Evolutionary conservation across 2,797 vertebrate species (phyloP), one percentile per base, ranked within the genome.

Genomic region (Chanos chanos): DNA sequence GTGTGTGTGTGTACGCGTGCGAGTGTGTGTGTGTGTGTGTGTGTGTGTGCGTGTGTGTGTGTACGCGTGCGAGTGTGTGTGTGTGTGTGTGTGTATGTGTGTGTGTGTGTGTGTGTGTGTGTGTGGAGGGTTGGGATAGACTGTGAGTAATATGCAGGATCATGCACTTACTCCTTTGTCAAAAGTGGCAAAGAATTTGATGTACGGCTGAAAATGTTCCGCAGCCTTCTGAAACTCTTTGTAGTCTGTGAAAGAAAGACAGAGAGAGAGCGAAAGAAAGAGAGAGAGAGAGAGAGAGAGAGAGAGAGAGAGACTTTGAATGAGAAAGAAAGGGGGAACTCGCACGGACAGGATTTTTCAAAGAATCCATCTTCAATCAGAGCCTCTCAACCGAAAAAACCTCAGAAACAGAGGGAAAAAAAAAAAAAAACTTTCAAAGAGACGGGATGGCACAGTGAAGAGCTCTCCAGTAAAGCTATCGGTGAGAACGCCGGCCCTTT

Each of bases 141-240:
- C 15, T 5, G 24, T 27, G 27, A 45, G 43, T 21, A 13, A 0
- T 47, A 15, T 21, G 18, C 1, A 27, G 27, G n/a, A 10, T 13
- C n/a, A n/a, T n/a, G 10, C 25, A 83, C 94, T 91, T 80, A 99
- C 96, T 70, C 92, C 92, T 91, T 97, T 99, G 74, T 97, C 94
- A 1, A 97, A 99, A 0, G 94, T 98, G 33, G 94, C 96, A 70
- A 98, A 99, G 78, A 99, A 99, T 76, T 94, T 96, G 83, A 99
- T 78, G 16, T 95, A 97, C 0, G 96, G 95, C 53, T 99, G 96
- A 75, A 98, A 99, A 31, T 91, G 92, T 73, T 96, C 94, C 0
- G 95, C 95, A 0, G 96, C 94, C 76, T 94, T 92, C 81, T 94
- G 92, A 73, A 96, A 99, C 22, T 94, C 93, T 78, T 91, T 94